A percentile compares a stretch with the other conserved stretches of the same genome.
Conservation (phyloP, 2,888 invertebrate species). For the Drosophila anceps region DNA sequence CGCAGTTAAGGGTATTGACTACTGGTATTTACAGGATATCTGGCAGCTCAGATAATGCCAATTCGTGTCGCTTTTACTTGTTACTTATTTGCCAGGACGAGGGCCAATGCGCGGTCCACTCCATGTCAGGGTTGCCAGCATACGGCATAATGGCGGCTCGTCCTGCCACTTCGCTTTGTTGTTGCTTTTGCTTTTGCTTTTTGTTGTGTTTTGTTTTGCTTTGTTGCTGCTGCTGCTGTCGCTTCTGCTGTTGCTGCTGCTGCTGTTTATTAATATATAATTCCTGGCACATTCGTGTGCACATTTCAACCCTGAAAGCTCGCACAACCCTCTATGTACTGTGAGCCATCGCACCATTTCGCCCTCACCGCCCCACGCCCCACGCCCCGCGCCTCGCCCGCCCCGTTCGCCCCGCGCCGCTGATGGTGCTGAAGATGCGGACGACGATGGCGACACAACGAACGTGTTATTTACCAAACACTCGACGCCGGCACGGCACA, state of each 20-base stretch:
- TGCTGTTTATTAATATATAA: conserved; percentile 74
- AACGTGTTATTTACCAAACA: conserved; percentile 85
- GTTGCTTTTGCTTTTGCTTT: conserved; percentile 32
- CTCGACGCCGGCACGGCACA: conserved; percentile 76
- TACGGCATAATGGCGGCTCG: conserved; percentile 74
- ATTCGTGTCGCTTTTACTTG: not conserved
- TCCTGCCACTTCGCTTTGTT: conserved; percentile 64
- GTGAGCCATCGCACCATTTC: conserved; percentile 11
- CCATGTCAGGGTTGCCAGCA: conserved; percentile 66
- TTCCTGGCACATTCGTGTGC: conserved; percentile 47
- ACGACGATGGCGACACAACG: conserved; percentile 77
- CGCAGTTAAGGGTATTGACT: too few species aligned
- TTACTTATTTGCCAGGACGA: conserved; percentile 11
- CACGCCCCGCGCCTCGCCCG: accelerated
- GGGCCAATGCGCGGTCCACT: conserved; percentile 22
- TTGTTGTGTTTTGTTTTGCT: conserved; percentile 52
- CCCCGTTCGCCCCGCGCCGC: not conserved
- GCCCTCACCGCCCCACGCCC: not conserved
- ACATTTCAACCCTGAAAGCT: conserved; percentile 74
- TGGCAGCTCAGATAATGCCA: too few species aligned
- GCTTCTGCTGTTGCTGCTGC: conserved; percentile 24
- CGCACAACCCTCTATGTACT: conserved; percentile 61
- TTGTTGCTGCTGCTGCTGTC: conserved; percentile 26
- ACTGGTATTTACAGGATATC: conserved; percentile 6
- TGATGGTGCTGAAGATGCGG: conserved; percentile 62